Base-by-base conservation (phyloP, 2,888 invertebrate genomes). In the Drosophila suboccidentalis region DNA sequence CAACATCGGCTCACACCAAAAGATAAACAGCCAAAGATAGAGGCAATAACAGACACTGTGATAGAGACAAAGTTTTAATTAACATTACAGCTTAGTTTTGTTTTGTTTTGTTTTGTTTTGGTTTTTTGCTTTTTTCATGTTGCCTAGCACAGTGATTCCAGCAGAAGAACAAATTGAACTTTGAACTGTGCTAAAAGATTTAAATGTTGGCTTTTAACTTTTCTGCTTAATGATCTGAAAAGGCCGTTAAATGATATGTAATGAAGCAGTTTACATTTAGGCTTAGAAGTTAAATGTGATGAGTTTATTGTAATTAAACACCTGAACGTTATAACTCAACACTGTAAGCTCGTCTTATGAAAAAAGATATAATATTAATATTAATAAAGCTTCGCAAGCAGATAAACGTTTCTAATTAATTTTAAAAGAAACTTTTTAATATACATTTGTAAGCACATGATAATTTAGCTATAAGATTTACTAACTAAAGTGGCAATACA, bases 31-130 rank as follows among this genome's bases (percentile, higher is more conserved):
- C 54, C 5, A 36, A 43, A 72, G 68, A 72, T 72, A 64, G 32
- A 5, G 38, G 19, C 54, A 19, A 41, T 38, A 10, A 46, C n/a
- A 38, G 38, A 4, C 39, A 50, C 1, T 22, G 47, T 38, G 53
- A 46, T 36, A 43, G 58, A 72, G 69, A 50, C 62, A 70, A 83
- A 80, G 73, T 87, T 77, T 83, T 84, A 84, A 84, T 84, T 87
- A 84, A 82, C 81, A 75, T 87, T 87, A 75, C 64, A 77, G 81
- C 74, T 83, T 46, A 72, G 54, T 51, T 57, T 60, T 41, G 44
- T 51, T 43, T 41, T 9, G n/a, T 32, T 38, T n/a, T n/a, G n/a
- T n/a, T 38, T 26, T 50, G 15, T 39, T 19, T 44, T 22, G 36
- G 29, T 13, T 11, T 11, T 17, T 15, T n/a, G n/a, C 8, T 38